Evolutionary conservation across 2,113 vertebrate species (phyloP).

Genomic region (Aythya baeri): DNA sequence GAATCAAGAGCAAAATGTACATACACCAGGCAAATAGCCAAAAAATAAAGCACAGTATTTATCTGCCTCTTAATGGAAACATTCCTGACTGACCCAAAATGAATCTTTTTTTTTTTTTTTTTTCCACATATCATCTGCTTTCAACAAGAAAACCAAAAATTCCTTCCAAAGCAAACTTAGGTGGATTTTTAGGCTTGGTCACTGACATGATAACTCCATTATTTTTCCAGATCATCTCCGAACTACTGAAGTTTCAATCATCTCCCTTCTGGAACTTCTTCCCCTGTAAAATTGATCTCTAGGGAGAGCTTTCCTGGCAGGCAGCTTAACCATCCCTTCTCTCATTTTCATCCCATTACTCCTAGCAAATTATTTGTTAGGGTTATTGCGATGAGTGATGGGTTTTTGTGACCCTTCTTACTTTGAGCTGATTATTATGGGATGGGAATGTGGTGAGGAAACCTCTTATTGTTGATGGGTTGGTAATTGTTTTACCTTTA

Average conservation of each 20-base stretch:
- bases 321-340: background rate
- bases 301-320: background rate
- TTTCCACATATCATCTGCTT: background rate
- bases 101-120: background rate
- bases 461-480: background rate
- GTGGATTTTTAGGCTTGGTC: background rate
- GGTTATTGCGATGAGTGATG: background rate
- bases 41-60: background rate
- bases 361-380: constrained; percentile 7
- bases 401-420: background rate
- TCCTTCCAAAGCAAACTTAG: background rate
- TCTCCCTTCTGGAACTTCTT: background rate
- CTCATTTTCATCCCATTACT: constrained; percentile 22
- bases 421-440: background rate
- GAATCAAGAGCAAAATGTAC: background rate
- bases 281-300: background rate
- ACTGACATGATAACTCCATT: background rate
- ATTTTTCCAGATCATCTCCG: background rate
- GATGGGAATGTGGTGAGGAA: background rate
- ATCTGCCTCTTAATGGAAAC: background rate
- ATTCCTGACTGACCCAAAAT: background rate
- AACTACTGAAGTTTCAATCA: background rate
- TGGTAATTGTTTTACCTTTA: background rate
- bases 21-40: background rate
- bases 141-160: background rate